Conservation (phyloP, 2,888 invertebrate genomes). For the Aphodius granarius region DNA sequence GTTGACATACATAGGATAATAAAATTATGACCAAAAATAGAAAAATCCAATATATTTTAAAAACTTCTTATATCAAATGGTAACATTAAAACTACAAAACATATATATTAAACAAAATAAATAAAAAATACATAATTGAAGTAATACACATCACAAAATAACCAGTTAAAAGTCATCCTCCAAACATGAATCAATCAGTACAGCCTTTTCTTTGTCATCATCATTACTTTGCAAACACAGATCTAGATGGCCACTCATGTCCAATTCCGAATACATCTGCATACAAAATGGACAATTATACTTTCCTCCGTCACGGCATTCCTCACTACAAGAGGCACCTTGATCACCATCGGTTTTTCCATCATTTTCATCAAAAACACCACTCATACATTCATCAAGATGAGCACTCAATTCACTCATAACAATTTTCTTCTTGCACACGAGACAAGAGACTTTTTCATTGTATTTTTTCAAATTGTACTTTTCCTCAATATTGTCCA, state of each 20-base stretch:
- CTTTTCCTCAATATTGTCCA: slow-evolving; percentile 53
- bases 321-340: slow-evolving; percentile 32
- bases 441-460: slow-evolving; percentile 49
- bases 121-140: too few relatives aligned
- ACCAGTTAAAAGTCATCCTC: slow-evolving; percentile 25
- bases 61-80: too few relatives aligned
- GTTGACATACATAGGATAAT: neutral
- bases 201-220: slow-evolving; percentile 22
- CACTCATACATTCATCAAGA: slow-evolving; percentile 51
- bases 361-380: slow-evolving; percentile 48
- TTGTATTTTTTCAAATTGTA: slow-evolving; percentile 20
- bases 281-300: slow-evolving; percentile 66
- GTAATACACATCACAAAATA: too few relatives aligned
- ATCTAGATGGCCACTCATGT: slow-evolving; percentile 66
- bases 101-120: too few relatives aligned
- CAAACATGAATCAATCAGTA: slow-evolving; percentile 25
- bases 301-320: slow-evolving; percentile 37
- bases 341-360: slow-evolving; percentile 39
- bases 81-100: too few relatives aligned
- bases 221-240: slow-evolving; percentile 44
- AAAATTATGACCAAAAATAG: too few relatives aligned
- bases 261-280: slow-evolving; percentile 54
- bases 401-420: slow-evolving; percentile 50
- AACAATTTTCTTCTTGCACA: slow-evolving; percentile 49
- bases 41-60: too few relatives aligned